These are phyloP conservation scores for Empis stercorea DNA, from an alignment of 2,888 invertebrate genomes.

Conservation along the genomic window DNA sequence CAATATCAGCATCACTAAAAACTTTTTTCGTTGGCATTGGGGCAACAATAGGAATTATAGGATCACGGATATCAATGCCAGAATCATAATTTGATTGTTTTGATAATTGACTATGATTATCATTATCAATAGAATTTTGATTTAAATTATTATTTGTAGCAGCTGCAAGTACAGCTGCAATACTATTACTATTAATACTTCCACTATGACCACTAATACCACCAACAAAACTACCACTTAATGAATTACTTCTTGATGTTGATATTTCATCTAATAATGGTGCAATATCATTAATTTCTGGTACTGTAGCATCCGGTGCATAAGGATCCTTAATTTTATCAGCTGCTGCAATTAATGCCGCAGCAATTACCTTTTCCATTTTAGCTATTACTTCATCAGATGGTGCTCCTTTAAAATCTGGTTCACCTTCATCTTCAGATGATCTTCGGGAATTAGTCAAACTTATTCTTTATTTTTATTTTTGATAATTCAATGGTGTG, in stretches of 20 bases:
- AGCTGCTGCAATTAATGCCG: slow-evolving; percentile 1
- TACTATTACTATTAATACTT: not conserved
- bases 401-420: too few species aligned
- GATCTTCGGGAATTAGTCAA: slow-evolving; percentile 37
- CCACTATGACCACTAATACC: not conserved
- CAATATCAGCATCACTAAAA: slow-evolving; percentile 80
- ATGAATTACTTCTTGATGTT: not conserved
- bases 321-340: not conserved
- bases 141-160: slow-evolving; percentile 8
- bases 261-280: not conserved
- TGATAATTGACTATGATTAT: slow-evolving; percentile 45
- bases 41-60: slow-evolving; percentile 46
- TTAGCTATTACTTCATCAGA: not conserved
- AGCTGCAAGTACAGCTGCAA: slow-evolving; percentile 15
- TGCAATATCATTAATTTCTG: not conserved
- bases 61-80: slow-evolving; percentile 77
- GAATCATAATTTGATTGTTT: slow-evolving; percentile 82
- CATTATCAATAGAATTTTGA: slow-evolving; percentile 8
- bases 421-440: slow-evolving; percentile 34
- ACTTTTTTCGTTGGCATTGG: slow-evolving; percentile 44
- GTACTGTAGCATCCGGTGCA: not conserved
- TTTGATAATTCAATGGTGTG: too few species aligned
- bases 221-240: not conserved
- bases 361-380: not conserved
- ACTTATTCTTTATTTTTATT: slow-evolving; percentile 30